Evolutionary conservation across 2,888 invertebrate species (phyloP), one percentile per base, ranked within the genome.

Genomic region (Pteria penguin): DNA sequence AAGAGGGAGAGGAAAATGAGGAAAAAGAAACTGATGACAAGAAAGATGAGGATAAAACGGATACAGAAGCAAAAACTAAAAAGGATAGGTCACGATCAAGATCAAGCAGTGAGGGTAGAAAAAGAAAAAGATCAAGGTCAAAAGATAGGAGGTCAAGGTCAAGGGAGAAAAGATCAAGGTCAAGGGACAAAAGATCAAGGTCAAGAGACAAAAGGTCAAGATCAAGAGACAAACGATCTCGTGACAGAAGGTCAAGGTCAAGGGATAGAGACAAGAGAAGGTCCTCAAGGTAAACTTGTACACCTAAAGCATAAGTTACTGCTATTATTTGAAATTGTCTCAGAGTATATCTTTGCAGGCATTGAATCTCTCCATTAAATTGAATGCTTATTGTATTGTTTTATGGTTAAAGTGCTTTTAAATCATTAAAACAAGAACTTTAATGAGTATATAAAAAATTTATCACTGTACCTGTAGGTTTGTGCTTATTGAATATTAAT

Each of bases 251-350:
- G 26, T 82, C 82, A 26, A 68, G 78, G 29, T 76, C 82, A 60
- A 70, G 80, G n/a, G 82, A 45, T 45, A 80, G 81, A 67, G 77
- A 78, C 31, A 78, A 77, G 36, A 62, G 72, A 31, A 73, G 78
- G 45, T 81, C 78, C n/a, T 31, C 78, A 33, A 70, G 75, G 68
- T 68, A 57, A 52, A n/a, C 31, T 61, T n/a, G n/a, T n/a, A n/a
- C n/a, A n/a, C n/a, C n/a, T n/a, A n/a, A n/a, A n/a, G n/a, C n/a
- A n/a, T n/a, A n/a, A n/a, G n/a, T n/a, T n/a, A n/a, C n/a, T n/a
- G n/a, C n/a, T n/a, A n/a, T n/a, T n/a, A n/a, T n/a, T n/a, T n/a
- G n/a, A n/a, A n/a, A n/a, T n/a, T n/a, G n/a, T n/a, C n/a, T n/a
- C n/a, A n/a, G n/a, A n/a, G n/a, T n/a, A n/a, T n/a, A n/a, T n/a